phyloP scores from a whole-genome alignment of 2,113 vertebrate species.

The Ginglymostoma cirratum region DNA sequence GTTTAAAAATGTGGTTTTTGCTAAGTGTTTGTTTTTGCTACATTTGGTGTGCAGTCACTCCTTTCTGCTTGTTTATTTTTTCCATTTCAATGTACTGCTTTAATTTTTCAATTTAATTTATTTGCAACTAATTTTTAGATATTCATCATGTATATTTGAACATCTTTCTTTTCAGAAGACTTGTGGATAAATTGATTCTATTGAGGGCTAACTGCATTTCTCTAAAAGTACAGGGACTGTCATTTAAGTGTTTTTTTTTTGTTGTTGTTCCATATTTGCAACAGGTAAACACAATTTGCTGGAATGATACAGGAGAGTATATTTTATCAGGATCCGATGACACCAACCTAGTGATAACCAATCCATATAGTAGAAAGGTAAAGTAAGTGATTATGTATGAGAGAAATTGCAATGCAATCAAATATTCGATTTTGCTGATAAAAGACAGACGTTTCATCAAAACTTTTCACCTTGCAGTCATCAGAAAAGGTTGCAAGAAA shows the following conservation, averaged over 20 bases:
- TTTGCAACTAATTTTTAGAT: background rate
- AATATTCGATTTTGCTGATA: background rate
- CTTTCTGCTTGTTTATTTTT: background rate
- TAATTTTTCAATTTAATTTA: background rate
- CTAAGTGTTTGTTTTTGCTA: background rate
- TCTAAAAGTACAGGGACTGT: background rate
- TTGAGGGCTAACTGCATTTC: background rate
- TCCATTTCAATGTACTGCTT: background rate
- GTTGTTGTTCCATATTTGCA: constrained; percentile 39
- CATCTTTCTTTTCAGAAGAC: background rate
- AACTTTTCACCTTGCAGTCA: no score
- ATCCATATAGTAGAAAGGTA: constrained; percentile 96
- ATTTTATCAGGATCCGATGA: constrained; percentile 95
- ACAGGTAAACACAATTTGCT: constrained; percentile 97
- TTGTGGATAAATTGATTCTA: background rate
- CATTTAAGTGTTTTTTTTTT: constrained; percentile 39
- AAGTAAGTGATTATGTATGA: constrained; percentile 37
- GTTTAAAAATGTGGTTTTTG: no score
- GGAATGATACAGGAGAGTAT: constrained; percentile 96
- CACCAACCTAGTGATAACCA: constrained; percentile 89
- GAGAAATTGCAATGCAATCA: background rate
- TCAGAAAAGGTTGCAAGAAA: no score
- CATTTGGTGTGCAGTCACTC: background rate
- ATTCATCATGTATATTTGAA: background rate
- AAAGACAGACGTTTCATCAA: no score